Evolutionary conservation across 2,888 invertebrate genomes (phyloP).

Genomic region (Norana najaformis): DNA sequence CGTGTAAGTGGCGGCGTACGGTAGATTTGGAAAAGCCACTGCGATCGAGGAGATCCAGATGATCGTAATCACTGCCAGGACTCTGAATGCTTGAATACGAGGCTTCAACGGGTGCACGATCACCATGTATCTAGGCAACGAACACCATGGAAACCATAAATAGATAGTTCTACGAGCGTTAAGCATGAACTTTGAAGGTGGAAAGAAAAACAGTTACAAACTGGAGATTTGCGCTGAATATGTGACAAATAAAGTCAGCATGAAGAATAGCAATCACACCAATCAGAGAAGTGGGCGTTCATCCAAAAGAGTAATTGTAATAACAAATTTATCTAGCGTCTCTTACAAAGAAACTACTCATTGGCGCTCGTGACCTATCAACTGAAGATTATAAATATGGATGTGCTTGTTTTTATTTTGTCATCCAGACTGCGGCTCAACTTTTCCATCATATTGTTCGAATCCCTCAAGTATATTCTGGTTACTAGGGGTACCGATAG

Average conservation of each 20-base stretch:
- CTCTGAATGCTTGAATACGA: conserved; percentile 79
- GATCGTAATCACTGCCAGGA: conserved; percentile 75
- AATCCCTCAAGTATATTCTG: background rate
- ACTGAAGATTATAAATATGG: background rate
- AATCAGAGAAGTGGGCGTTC: no score
- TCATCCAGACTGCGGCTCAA: background rate
- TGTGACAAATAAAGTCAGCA: no score
- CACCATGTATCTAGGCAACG: conserved; percentile 77
- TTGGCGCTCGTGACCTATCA: background rate
- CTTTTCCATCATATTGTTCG: background rate
- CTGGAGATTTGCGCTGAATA: no score
- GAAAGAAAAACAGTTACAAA: no score
- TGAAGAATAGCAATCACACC: no score
- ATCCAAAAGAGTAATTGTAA: no score
- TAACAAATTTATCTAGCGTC: no score
- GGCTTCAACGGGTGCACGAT: conserved; percentile 86
- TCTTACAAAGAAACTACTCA: background rate
- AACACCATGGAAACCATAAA: background rate
- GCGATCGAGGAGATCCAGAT: conserved; percentile 84
- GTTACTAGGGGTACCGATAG: background rate
- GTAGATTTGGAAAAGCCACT: conserved; percentile 78
- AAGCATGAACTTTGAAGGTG: no score
- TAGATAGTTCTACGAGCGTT: no score
- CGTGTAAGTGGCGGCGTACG: conserved; percentile 78
- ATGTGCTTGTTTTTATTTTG: background rate